Percentiles rank a stretch among this genome's conserved stretches.
Conservation (phyloP, 2,113 vertebrate species). For the Epinephelus moara region DNA sequence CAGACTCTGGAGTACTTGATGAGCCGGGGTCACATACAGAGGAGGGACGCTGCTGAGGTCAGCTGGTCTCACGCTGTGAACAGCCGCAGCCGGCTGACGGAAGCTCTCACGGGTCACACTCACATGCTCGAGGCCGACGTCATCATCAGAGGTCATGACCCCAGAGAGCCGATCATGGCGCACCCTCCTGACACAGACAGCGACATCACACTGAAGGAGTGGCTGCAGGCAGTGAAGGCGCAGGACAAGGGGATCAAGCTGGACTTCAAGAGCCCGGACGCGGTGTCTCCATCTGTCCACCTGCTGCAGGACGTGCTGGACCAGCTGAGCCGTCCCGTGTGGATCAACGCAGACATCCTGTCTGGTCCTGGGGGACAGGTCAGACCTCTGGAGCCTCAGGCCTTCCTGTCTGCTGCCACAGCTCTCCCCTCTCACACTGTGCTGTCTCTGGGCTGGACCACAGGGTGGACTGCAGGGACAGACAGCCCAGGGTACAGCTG, state of each 20-base stretch:
- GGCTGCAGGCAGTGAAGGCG: constrained; percentile 83
- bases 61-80: constrained; percentile 90
- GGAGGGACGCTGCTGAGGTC: constrained; percentile 85
- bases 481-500: constrained; percentile 85
- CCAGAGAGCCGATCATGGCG: constrained; percentile 91
- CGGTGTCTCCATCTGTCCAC: constrained; percentile 85
- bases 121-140: constrained; percentile 97
- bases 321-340: constrained; percentile 81
- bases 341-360: constrained; percentile 94
- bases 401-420: constrained; percentile 84
- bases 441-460: constrained; percentile 94
- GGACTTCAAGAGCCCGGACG: constrained; percentile 94
- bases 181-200: constrained; percentile 93
- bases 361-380: constrained; percentile 86
- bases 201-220: constrained; percentile 90
- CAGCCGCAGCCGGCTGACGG: constrained; percentile 79
- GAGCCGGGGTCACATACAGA: constrained; percentile 66
- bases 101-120: constrained; percentile 85
- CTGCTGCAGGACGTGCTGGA: constrained; percentile 80
- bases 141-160: constrained; percentile 81
- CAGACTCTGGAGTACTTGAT: constrained; percentile 85
- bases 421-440: constrained; percentile 82
- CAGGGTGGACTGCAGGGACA: constrained; percentile 84
- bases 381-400: constrained; percentile 78
- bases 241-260: constrained; percentile 93